These are phyloP conservation scores for Sphaeramia orbicularis DNA, from an alignment of 2,797 vertebrate genomes.

Conservation along the genomic window DNA sequence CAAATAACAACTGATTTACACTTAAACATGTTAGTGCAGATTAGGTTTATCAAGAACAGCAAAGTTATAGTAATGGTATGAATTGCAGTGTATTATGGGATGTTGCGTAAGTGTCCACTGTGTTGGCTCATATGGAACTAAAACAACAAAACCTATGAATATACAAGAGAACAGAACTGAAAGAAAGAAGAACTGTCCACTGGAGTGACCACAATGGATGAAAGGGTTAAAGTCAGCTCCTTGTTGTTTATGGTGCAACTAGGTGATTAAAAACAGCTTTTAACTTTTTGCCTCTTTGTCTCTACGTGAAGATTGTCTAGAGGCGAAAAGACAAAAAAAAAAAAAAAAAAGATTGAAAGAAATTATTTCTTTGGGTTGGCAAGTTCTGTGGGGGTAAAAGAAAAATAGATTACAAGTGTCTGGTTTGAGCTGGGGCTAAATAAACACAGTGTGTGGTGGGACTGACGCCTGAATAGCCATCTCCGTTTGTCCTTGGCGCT, in stretches of 20 bases:
- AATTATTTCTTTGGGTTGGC: constrained; percentile 42
- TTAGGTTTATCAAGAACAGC: too few relatives aligned
- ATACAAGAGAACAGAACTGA: too few relatives aligned
- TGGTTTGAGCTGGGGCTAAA: constrained; percentile 72
- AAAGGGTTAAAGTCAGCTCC: background rate
- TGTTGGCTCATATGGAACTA: too few relatives aligned
- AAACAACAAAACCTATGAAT: too few relatives aligned
- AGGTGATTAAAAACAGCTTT: constrained; percentile 1
- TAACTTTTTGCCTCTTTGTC: background rate
- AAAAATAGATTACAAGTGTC: constrained; percentile 73
- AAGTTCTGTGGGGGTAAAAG: constrained; percentile 34
- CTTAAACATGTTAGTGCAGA: too few relatives aligned
- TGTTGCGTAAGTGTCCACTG: too few relatives aligned
- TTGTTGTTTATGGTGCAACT: background rate
- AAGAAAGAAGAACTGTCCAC: too few relatives aligned
- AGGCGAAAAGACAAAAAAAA: background rate
- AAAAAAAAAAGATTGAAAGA: constrained; percentile 21
- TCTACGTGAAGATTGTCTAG: background rate
- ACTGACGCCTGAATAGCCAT: constrained; percentile 68
- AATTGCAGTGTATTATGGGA: too few relatives aligned
- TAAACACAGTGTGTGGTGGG: constrained; percentile 76
- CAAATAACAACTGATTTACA: too few relatives aligned
- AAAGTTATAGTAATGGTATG: too few relatives aligned
- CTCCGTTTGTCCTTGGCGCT: constrained; percentile 71
- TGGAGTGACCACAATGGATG: too few relatives aligned